Evolutionary conservation across 1,140 invertebrate genomes (phyloP).

Genomic region (Drosophila pandora): DNA sequence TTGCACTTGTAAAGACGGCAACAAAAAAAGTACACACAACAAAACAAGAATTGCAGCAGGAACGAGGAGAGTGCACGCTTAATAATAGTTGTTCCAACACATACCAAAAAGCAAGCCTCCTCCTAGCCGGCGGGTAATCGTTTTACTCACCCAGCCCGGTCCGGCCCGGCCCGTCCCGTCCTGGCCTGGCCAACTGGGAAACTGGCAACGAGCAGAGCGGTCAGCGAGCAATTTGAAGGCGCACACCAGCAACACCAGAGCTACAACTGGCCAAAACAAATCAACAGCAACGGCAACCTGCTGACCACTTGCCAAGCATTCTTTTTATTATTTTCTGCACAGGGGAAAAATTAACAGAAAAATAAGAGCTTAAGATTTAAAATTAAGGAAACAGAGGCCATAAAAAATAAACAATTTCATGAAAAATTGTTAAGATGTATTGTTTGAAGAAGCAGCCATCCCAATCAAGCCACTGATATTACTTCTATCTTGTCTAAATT

Average conservation of each 20-base stretch:
- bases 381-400: background rate
- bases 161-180: too few species aligned
- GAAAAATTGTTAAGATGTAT: too few species aligned
- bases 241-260: constrained; percentile 40
- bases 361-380: background rate
- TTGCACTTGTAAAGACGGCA: constrained; percentile 48
- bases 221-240: constrained; percentile 66
- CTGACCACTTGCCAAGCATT: constrained; percentile 60
- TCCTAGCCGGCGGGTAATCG: constrained; percentile 79
- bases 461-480: too few species aligned
- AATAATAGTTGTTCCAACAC: constrained; percentile 82
- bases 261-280: constrained; percentile 63
- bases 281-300: constrained; percentile 62
- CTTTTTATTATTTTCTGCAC: constrained; percentile 11
- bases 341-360: constrained; percentile 10
- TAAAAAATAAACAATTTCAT: background rate
- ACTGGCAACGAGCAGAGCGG: constrained; percentile 5
- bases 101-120: constrained; percentile 69
- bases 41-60: constrained; percentile 19
- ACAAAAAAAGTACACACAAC: constrained; percentile 17
- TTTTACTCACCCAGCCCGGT: constrained; percentile 71
- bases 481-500: too few species aligned
- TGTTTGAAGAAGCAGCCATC: too few species aligned
- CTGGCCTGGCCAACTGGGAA: background rate
- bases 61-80: constrained; percentile 52